phyloP scores from a whole-genome alignment of 2,113 vertebrate genomes.

The Leptodactylus fuscus region DNA sequence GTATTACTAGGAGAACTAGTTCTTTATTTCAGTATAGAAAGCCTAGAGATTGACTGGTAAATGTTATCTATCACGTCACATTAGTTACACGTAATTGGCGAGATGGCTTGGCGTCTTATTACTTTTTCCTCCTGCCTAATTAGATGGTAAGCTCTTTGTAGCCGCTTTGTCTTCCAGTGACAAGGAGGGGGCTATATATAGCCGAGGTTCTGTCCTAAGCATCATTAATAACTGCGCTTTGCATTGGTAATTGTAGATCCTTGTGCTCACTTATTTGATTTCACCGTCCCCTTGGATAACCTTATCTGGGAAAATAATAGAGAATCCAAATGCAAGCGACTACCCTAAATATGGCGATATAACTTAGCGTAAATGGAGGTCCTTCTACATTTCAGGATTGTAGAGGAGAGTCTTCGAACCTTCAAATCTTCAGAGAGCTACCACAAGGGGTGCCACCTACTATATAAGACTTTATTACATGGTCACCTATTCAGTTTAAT shows the following conservation, averaged over 20 bases:
- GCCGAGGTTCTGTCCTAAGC: neutral
- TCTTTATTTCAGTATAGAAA: neutral
- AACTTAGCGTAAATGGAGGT: no score
- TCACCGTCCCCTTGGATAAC: neutral
- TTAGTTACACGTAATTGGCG: neutral
- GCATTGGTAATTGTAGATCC: neutral
- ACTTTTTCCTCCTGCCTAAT: neutral
- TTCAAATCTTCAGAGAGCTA: no score
- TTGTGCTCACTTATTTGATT: neutral
- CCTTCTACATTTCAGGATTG: no score
- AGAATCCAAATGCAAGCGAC: neutral
- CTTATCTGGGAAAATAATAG: neutral
- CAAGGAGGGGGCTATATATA: neutral
- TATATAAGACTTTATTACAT: no score
- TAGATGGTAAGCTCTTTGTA: slow-evolving; percentile 17
- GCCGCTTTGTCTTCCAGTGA: neutral
- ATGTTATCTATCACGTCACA: neutral
- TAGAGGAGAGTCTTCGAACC: no score
- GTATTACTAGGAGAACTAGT: neutral
- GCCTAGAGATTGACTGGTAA: slow-evolving; percentile 7
- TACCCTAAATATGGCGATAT: no score
- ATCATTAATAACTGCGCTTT: neutral
- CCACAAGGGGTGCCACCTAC: no score
- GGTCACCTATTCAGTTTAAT: no score
- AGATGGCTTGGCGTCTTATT: neutral